Evolutionary conservation across 2,797 vertebrate genomes (phyloP).

Genomic region (Melopsittacus undulatus): DNA sequence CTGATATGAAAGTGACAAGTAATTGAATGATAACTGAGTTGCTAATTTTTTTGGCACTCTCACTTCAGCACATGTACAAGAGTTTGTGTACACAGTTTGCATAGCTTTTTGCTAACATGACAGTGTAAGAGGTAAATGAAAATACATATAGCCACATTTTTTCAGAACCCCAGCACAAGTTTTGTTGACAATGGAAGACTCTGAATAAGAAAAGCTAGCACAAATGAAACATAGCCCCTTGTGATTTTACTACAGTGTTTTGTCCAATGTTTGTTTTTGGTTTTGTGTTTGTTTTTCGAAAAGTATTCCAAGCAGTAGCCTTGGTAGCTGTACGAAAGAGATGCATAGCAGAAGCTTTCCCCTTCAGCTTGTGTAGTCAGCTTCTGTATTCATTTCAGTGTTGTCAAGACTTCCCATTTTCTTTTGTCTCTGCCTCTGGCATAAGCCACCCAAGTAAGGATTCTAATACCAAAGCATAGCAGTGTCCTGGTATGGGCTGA

Average conservation of each 20-base stretch:
- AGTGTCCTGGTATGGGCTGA: background rate
- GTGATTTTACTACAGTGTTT: background rate
- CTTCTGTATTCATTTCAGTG: background rate
- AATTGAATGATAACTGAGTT: background rate
- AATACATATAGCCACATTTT: background rate
- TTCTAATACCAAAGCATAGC: background rate
- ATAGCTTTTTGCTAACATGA: background rate
- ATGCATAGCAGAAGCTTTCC: background rate
- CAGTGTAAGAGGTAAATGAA: background rate
- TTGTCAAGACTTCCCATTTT: background rate
- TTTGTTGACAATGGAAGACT: background rate
- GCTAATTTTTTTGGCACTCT: rapidly evolving
- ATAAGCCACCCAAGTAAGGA: background rate
- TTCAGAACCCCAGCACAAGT: background rate
- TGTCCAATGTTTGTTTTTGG: background rate
- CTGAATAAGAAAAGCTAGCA: background rate
- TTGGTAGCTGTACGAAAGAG: background rate
- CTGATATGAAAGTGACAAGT: background rate
- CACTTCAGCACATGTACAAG: rapidly evolving
- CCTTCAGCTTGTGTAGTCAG: background rate
- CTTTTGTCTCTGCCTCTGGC: background rate
- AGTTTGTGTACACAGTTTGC: rapidly evolving
- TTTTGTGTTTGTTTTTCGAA: background rate
- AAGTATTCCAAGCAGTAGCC: background rate
- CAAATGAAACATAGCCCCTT: background rate